Evolutionary conservation across 1,140 invertebrate genomes (phyloP).

Genomic region (Cydia pomonella): DNA sequence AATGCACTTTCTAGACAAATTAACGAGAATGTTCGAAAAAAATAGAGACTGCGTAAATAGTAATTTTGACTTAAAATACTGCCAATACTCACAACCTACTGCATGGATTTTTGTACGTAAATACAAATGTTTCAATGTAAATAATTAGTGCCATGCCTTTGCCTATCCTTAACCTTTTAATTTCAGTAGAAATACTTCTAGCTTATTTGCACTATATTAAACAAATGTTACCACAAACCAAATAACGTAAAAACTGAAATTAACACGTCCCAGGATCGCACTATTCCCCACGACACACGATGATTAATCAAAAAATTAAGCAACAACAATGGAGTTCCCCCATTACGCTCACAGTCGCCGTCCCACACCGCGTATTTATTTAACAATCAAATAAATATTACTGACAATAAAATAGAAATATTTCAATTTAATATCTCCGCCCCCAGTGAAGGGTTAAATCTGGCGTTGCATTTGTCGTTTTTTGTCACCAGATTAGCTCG

Average conservation of each 20-base stretch:
- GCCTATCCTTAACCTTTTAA: too few relatives aligned
- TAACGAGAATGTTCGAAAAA: neutral
- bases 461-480: constrained; percentile 56
- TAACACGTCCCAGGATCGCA: constrained; percentile 57
- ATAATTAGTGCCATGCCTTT: too few relatives aligned
- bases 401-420: constrained; percentile 79
- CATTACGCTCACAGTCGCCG: constrained; percentile 70
- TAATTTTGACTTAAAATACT: too few relatives aligned
- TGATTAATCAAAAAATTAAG: constrained; percentile 81
- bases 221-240: constrained; percentile 22
- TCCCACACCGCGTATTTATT: constrained; percentile 79
- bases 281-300: constrained; percentile 59
- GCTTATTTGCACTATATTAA: neutral
- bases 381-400: constrained; percentile 81
- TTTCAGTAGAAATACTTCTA: neutral
- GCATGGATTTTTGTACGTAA: too few relatives aligned
- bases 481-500: constrained; percentile 64
- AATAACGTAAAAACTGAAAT: constrained; percentile 46
- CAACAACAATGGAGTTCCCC: constrained; percentile 72
- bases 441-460: constrained; percentile 73
- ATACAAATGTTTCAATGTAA: too few relatives aligned
- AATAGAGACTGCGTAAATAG: too few relatives aligned
- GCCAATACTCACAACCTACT: too few relatives aligned
- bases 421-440: constrained; percentile 78
- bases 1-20: neutral